Base-by-base conservation (phyloP, 2,113 vertebrate species). In the Mionectes macconnelli region DNA sequence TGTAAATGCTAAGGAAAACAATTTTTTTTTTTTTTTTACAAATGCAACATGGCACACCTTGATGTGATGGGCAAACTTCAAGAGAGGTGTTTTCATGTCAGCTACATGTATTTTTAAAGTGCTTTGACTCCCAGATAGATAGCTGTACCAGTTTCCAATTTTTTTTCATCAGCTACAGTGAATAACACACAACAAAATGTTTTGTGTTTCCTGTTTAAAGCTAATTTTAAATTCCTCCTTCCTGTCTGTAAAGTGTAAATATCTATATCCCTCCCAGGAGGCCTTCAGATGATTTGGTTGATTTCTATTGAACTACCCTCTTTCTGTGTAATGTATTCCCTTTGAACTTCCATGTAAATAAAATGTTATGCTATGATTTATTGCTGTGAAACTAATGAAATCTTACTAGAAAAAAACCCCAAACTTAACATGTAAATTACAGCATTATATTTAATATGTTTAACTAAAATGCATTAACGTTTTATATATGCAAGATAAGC, bases 371-470 rank as follows among this genome's bases (percentile, higher is more conserved):
- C 93, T 92, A 81, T 96, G 96, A 90, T 97, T 98, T 98, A 98
- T 98, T 98, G 97, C 98, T 98, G 88, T 97, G 97, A 98, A 97
- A 96, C 88, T 87, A 96, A 92, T 94, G 96, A 96, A 97, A 96
- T 81, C 93, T 89, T 97, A 97, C 91, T 94, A 95, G 87, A 84
- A 97, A 95, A 95, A 94, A 96, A 56, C 0, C 28, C 30, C 31
- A 96, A 93, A 18, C 89, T 80, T 96, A 95, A 82, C 33, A 5
- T 95, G 86, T 94, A 89, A 95, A 94, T 90, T 90, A 94, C 81
- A 96, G 49, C 85, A 73, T 92, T 91, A 89, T 95, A 94, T 89
- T 95, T 91, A 95, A 76, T 94, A 67, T 76, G 82, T 94, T 97
- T 97, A 97, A 97, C 86, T 96, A 97, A 97, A 98, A 97, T 94